phyloP scores from a whole-genome alignment of 1,140 invertebrate species.

The Macrotrachela quadricornifera region DNA sequence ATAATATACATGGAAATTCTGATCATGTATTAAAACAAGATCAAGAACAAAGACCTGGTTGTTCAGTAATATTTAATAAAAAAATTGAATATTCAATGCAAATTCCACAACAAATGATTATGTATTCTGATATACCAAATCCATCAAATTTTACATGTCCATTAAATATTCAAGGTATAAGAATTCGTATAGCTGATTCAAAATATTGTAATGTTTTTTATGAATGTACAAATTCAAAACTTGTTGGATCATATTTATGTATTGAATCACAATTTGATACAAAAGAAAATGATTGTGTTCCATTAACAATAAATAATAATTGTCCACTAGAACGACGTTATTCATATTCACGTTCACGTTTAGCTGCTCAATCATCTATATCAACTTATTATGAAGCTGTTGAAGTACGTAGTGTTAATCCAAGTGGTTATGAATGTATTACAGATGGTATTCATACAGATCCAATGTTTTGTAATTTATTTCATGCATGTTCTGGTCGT shows the following conservation, averaged over 20 bases:
- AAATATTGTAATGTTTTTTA: not conserved
- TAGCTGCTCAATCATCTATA: too few relatives aligned
- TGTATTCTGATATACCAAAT: not conserved
- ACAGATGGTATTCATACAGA: not conserved
- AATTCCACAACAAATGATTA: not conserved
- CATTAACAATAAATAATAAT: too few relatives aligned
- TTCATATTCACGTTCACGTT: too few relatives aligned
- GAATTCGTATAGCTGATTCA: not conserved
- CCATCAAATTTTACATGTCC: not conserved
- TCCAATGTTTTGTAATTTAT: constrained; percentile 7
- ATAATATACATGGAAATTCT: not conserved
- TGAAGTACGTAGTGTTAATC: constrained; percentile 4
- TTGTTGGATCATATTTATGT: not conserved
- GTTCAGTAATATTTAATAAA: not conserved
- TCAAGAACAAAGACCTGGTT: not conserved
- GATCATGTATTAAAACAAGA: not conserved
- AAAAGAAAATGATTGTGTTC: too few relatives aligned
- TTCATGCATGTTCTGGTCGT: not conserved
- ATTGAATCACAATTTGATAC: too few relatives aligned
- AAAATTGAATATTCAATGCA: not conserved
- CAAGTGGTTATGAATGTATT: constrained; percentile 5
- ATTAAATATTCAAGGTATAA: not conserved
- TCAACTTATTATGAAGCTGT: not conserved
- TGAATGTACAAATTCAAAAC: not conserved
- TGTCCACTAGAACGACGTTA: too few relatives aligned